Evolutionary conservation across 2,888 invertebrate genomes (phyloP).

Genomic region (Tachina grossa): DNA sequence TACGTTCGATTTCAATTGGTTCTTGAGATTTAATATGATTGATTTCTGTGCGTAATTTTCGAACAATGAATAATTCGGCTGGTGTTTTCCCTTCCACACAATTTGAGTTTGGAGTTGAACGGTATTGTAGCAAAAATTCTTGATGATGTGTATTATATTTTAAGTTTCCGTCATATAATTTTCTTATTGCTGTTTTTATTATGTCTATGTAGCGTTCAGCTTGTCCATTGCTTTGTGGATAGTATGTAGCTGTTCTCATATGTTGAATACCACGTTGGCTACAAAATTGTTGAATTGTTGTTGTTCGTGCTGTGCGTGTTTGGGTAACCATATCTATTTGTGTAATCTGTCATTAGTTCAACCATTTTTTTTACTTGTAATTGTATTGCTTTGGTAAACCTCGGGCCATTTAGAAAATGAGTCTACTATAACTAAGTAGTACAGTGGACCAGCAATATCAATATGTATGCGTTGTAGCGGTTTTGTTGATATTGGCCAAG

Average conservation of each 20-base stretch:
- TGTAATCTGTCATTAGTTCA: constrained; percentile 10
- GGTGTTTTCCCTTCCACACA: constrained; percentile 50
- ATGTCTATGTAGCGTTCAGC: constrained; percentile 49
- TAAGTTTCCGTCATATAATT: constrained; percentile 11
- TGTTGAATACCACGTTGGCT: constrained; percentile 41
- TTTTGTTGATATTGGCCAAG: constrained; percentile 69
- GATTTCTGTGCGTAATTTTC: constrained; percentile 59
- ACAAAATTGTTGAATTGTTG: too few relatives aligned
- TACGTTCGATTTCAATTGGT: too few relatives aligned
- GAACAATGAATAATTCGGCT: constrained; percentile 54
- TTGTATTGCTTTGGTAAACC: constrained; percentile 20
- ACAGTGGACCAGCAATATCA: constrained; percentile 48
- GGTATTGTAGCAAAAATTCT: constrained; percentile 60
- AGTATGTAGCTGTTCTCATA: constrained; percentile 40
- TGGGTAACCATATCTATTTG: constrained; percentile 44
- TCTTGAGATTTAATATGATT: constrained; percentile 34
- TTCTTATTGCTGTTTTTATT: constrained; percentile 43
- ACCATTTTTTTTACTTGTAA: constrained; percentile 3
- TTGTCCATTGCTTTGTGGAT: constrained; percentile 48
- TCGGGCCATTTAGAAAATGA: constrained; percentile 34
- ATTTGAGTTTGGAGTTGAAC: constrained; percentile 57
- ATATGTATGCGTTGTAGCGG: constrained; percentile 68
- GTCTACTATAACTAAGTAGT: too few relatives aligned
- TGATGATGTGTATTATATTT: constrained; percentile 57
- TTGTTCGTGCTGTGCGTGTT: too few relatives aligned